Conservation (phyloP, 2,888 invertebrate species). For the Drosophila algonquin region DNA sequence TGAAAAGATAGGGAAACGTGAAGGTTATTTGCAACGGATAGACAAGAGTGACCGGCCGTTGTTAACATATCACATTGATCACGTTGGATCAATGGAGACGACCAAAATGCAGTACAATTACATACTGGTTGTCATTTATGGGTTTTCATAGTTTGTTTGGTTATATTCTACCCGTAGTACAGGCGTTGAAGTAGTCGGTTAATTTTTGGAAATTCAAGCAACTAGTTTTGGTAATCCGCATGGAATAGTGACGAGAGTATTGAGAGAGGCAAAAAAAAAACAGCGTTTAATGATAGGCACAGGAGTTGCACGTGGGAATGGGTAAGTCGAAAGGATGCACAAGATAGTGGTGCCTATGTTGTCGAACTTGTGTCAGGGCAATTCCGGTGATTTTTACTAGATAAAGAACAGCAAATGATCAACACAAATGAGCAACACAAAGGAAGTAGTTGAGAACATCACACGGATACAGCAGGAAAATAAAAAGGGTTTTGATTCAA, state of each 20-base stretch:
- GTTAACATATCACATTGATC: background rate
- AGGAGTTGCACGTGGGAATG: constrained; percentile 13
- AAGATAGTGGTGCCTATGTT: constrained; percentile 21
- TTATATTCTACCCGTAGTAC: constrained; percentile 22
- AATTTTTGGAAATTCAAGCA: constrained; percentile 4
- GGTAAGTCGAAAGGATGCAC: constrained; percentile 22
- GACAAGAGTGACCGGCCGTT: background rate
- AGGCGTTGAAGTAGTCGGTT: constrained; percentile 8
- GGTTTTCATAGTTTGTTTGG: constrained; percentile 8
- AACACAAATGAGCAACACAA: too few relatives aligned
- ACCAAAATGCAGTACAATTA: constrained; percentile 10
- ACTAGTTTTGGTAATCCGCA: constrained; percentile 14
- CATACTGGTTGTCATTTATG: constrained; percentile 8
- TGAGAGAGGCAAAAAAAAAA: constrained; percentile 13
- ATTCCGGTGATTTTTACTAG: too few relatives aligned
- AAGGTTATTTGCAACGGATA: too few relatives aligned
- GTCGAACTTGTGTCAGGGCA: background rate
- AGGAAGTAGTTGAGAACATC: too few relatives aligned
- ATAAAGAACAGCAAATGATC: constrained; percentile 13
- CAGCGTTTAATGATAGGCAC: constrained; percentile 20
- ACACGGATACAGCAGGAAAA: too few relatives aligned
- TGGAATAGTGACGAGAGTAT: constrained; percentile 6
- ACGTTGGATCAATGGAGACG: constrained; percentile 2
- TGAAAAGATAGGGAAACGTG: too few relatives aligned
- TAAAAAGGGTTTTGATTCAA: too few relatives aligned